These are phyloP conservation scores for Drosophila robusta DNA, from an alignment of 2,888 invertebrate genomes.

Conservation along the genomic window DNA sequence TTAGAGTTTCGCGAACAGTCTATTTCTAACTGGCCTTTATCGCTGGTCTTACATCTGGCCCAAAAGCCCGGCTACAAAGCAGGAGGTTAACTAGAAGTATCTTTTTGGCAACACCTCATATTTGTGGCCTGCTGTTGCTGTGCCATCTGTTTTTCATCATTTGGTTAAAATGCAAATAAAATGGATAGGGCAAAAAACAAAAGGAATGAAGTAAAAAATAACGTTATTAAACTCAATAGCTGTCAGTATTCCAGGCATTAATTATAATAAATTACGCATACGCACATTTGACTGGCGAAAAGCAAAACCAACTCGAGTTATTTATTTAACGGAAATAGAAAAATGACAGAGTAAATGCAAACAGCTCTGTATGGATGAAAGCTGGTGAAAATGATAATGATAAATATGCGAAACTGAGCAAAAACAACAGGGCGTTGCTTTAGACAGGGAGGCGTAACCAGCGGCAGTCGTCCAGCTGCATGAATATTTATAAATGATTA, in stretches of 20 bases:
- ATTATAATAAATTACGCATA: slow-evolving; percentile 71
- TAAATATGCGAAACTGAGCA: slow-evolving; percentile 54
- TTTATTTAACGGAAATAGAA: slow-evolving; percentile 60
- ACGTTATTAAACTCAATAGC: slow-evolving; percentile 69
- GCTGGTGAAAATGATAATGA: slow-evolving; percentile 72
- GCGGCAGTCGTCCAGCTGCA: slow-evolving; percentile 20
- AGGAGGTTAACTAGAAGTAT: slow-evolving; percentile 14
- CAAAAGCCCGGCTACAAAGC: slow-evolving; percentile 23
- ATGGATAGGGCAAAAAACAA: background rate
- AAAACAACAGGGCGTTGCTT: slow-evolving; percentile 18
- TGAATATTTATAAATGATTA: slow-evolving; percentile 77
- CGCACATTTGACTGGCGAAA: slow-evolving; percentile 39
- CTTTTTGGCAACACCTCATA: slow-evolving; percentile 25
- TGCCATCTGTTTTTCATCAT: slow-evolving; percentile 49
- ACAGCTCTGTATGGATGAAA: slow-evolving; percentile 24
- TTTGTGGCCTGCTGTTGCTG: slow-evolving; percentile 17
- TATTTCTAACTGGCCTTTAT: slow-evolving; percentile 21
- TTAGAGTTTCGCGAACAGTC: slow-evolving; percentile 46
- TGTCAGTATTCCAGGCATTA: slow-evolving; percentile 68
- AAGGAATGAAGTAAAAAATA: slow-evolving; percentile 33
- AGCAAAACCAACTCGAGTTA: slow-evolving; percentile 24
- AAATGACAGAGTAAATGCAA: slow-evolving; percentile 33
- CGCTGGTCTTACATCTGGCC: slow-evolving; percentile 40
- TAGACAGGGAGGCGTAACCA: slow-evolving; percentile 17
- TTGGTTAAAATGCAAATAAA: slow-evolving; percentile 69